Percentiles rank a stretch among this genome's conserved stretches.
phyloP scores from a whole-genome alignment of 2,113 vertebrate species.

The Isurus oxyrinchus region DNA sequence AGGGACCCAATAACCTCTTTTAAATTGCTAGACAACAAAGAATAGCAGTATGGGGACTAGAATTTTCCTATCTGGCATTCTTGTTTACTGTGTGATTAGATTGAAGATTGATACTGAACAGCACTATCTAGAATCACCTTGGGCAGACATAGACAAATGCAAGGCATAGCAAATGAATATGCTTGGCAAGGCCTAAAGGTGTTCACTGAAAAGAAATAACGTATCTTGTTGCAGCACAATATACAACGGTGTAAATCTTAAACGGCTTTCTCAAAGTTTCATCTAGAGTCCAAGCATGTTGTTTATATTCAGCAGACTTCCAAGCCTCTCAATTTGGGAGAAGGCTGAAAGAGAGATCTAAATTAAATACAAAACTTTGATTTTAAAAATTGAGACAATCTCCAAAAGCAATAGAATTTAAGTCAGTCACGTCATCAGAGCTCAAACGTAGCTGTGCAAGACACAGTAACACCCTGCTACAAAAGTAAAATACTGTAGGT shows the following conservation, averaged over 20 bases:
- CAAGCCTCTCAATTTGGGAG: not conserved
- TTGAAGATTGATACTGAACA: not conserved
- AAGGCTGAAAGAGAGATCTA: not conserved
- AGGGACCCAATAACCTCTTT: not conserved
- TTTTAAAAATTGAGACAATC: not conserved
- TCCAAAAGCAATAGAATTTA: not conserved
- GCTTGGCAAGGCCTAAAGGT: not conserved
- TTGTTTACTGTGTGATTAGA: not conserved
- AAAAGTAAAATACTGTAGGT: not conserved
- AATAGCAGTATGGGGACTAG: not conserved
- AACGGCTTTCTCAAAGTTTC: not conserved
- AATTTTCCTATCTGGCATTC: not conserved
- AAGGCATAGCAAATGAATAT: not conserved
- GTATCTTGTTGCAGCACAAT: too few relatives aligned
- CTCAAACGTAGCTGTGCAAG: not conserved
- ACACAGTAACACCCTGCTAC: not conserved
- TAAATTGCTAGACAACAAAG: not conserved
- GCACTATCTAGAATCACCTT: not conserved
- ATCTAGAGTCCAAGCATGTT: not conserved
- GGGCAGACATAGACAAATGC: not conserved
- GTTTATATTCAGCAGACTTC: not conserved
- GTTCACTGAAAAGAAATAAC: not conserved
- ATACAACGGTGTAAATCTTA: not conserved
- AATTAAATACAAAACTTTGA: not conserved
- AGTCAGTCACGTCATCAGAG: not conserved